Conservation (phyloP, 2,113 vertebrate genomes). For the Grus americana region DNA sequence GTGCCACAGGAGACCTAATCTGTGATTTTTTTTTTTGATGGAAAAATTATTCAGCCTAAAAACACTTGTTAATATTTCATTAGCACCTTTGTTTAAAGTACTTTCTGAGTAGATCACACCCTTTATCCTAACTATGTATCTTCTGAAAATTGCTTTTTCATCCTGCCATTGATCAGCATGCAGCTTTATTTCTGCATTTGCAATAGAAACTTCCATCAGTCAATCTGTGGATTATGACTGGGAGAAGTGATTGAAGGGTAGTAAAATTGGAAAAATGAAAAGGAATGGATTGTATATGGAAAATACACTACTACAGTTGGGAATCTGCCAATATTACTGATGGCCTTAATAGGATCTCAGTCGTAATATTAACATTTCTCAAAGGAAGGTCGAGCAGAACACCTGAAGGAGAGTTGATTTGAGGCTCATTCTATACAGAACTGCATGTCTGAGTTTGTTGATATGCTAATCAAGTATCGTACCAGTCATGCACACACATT, state of each 20-base stretch:
- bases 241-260: not conserved
- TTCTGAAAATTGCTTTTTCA: not conserved
- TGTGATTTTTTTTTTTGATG: not conserved
- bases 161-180: not conserved
- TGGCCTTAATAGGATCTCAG: not conserved
- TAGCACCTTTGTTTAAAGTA: not conserved
- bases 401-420: not conserved
- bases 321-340: not conserved
- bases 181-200: not conserved
- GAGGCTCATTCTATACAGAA: not conserved
- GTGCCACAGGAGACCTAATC: not conserved
- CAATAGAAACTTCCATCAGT: not conserved
- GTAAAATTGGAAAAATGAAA: not conserved
- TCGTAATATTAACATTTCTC: not conserved
- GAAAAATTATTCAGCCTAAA: not conserved
- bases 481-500: not conserved
- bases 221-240: not conserved
- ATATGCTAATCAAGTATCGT: not conserved
- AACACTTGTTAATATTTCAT: not conserved
- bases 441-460: not conserved
- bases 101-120: not conserved
- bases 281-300: not conserved
- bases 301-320: not conserved
- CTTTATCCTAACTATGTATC: not conserved
- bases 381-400: not conserved